Evolutionary conservation across 1,140 invertebrate genomes (phyloP).

Genomic region (Drosophila virilis): DNA sequence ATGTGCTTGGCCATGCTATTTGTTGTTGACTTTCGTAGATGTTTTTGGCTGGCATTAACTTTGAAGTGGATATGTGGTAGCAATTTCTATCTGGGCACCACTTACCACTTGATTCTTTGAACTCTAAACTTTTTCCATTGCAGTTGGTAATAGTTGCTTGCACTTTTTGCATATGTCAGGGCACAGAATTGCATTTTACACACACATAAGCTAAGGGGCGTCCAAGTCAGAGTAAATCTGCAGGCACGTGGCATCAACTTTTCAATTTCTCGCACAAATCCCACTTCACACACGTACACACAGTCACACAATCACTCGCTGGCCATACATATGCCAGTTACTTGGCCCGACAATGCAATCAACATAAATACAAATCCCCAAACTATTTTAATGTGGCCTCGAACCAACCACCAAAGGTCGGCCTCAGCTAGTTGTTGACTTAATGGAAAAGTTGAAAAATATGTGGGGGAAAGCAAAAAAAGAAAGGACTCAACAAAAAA

Average conservation of each 20-base stretch:
- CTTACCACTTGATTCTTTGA: conserved; percentile 41
- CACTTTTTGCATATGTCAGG: conserved; percentile 41
- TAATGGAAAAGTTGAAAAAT: conserved; percentile 67
- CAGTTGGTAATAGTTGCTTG: conserved; percentile 23
- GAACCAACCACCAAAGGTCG: conserved; percentile 42
- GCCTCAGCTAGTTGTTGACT: conserved; percentile 45
- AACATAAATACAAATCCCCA: conserved; percentile 82
- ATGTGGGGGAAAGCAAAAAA: not conserved
- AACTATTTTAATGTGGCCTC: conserved; percentile 80
- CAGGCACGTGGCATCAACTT: conserved; percentile 58
- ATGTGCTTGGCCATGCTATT: conserved; percentile 2
- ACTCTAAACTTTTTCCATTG: conserved; percentile 53
- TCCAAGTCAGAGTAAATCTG: conserved; percentile 47
- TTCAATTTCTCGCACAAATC: conserved; percentile 72
- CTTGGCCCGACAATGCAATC: conserved; percentile 74
- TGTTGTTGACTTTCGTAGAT: conserved; percentile 29
- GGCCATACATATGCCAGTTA: conserved; percentile 54
- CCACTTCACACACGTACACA: conserved; percentile 27
- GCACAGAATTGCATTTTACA: conserved; percentile 60
- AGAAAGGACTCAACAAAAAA: conserved; percentile 8
- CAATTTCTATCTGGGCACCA: conserved; percentile 3
- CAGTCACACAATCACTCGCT: conserved; percentile 22
- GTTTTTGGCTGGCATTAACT: conserved; percentile 37
- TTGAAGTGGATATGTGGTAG: conserved; percentile 5
- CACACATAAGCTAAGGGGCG: conserved; percentile 23